Evolutionary conservation across 1,140 invertebrate species (phyloP).

Genomic region (Hylyphantes graminicola): DNA sequence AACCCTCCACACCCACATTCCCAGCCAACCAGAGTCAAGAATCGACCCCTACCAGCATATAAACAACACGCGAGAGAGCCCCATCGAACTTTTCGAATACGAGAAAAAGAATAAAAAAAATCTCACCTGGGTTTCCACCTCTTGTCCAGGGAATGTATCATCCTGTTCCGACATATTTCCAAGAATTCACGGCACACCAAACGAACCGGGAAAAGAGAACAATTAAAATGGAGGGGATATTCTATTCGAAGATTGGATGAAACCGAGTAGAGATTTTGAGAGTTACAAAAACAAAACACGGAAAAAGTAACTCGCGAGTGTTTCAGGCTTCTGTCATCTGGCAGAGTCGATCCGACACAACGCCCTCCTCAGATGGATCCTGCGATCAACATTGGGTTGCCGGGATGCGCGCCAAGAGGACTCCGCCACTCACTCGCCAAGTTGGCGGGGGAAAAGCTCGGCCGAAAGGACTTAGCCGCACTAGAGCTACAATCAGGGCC

Average conservation of each 20-base stretch:
- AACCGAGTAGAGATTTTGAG: constrained; percentile 35
- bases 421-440: constrained; percentile 7
- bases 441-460: background rate
- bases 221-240: background rate
- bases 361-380: constrained; percentile 21
- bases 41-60: constrained; percentile 39
- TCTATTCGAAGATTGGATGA: background rate
- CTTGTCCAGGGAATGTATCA: constrained; percentile 60
- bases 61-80: constrained; percentile 39
- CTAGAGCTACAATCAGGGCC: too few species aligned
- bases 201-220: constrained; percentile 38
- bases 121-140: constrained; percentile 50
- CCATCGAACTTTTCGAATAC: constrained; percentile 29
- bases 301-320: constrained; percentile 31
- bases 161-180: constrained; percentile 57
- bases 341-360: constrained; percentile 42
- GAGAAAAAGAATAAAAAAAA: background rate
- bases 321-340: constrained; percentile 28
- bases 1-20: constrained; percentile 32
- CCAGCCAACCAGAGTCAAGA: constrained; percentile 47
- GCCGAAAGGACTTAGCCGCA: too few species aligned
- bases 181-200: constrained; percentile 33
- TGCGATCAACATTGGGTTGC: constrained; percentile 52
- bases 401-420: background rate
- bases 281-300: constrained; percentile 47